Percentiles rank a stretch among this genome's conserved stretches.
These are phyloP conservation scores for Diaprepes abbreviatus DNA, from an alignment of 2,888 invertebrate genomes.

Conservation along the genomic window DNA sequence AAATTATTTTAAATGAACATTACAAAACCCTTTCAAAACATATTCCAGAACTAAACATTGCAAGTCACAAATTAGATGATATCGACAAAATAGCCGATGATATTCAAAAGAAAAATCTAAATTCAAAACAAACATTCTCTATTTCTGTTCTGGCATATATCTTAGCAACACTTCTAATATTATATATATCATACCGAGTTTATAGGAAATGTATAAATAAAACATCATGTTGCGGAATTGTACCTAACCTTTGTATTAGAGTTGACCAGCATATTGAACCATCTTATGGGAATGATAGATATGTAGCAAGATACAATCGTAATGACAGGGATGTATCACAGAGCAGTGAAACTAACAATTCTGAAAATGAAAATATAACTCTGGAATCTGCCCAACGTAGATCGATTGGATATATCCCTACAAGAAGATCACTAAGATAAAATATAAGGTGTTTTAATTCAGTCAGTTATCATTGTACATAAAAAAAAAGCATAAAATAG, in stretches of 20 bases:
- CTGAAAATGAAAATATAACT: background rate
- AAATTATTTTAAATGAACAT: conserved; percentile 7
- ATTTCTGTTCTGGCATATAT: background rate
- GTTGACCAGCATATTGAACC: background rate
- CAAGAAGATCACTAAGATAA: background rate
- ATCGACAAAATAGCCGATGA: background rate
- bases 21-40: background rate
- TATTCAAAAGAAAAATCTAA: background rate
- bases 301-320: background rate
- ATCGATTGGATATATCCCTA: background rate
- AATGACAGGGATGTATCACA: background rate
- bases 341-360: background rate
- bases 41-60: background rate
- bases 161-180: background rate
- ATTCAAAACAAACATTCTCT: background rate
- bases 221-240: background rate
- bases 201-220: background rate
- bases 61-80: conserved; percentile 8
- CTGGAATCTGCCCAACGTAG: background rate
- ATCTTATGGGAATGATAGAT: background rate
- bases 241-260: background rate
- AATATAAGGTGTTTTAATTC: too few relatives aligned
- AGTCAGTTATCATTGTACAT: too few relatives aligned
- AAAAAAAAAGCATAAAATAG: too few relatives aligned
- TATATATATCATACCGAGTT: background rate